phyloP scores from a whole-genome alignment of 2,113 vertebrate genomes.

The Misgurnus anguillicaudatus region DNA sequence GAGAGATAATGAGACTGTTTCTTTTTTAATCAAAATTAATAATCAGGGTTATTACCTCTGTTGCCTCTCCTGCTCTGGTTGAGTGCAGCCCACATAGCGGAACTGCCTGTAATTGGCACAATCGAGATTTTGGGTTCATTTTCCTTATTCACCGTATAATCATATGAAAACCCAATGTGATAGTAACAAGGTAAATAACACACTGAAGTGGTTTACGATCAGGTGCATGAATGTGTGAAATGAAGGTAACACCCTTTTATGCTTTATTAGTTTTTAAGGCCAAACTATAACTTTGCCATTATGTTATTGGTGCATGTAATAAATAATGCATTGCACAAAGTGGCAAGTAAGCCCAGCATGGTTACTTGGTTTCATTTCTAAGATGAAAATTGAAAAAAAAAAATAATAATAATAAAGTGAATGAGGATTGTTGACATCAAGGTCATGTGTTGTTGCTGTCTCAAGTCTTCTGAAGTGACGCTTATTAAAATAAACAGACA shows the following conservation, averaged over 20 bases:
- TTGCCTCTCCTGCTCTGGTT: conserved; percentile 23
- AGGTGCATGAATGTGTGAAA: neutral
- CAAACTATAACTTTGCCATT: neutral
- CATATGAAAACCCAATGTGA: neutral
- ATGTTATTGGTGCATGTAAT: neutral
- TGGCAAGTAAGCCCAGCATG: neutral
- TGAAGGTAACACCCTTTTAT: neutral
- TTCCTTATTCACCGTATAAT: neutral
- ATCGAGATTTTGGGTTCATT: conserved; percentile 15
- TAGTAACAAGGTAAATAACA: conserved; percentile 11
- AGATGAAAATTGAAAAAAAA: neutral
- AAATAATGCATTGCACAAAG: neutral
- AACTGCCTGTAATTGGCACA: conserved; percentile 38
- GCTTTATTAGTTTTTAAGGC: neutral
- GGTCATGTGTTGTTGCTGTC: too few species aligned
- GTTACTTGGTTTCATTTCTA: neutral
- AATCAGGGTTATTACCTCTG: conserved; percentile 54
- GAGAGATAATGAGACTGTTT: conserved; percentile 66
- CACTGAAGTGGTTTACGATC: neutral
- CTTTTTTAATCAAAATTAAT: conserved; percentile 63
- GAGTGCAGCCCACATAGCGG: conserved; percentile 4
- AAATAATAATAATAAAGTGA: too few species aligned
- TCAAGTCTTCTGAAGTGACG: too few species aligned
- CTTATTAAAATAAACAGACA: too few species aligned
- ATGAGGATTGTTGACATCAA: too few species aligned